Conservation (phyloP, 2,113 vertebrate genomes). For the Stictonetta naevosa region DNA sequence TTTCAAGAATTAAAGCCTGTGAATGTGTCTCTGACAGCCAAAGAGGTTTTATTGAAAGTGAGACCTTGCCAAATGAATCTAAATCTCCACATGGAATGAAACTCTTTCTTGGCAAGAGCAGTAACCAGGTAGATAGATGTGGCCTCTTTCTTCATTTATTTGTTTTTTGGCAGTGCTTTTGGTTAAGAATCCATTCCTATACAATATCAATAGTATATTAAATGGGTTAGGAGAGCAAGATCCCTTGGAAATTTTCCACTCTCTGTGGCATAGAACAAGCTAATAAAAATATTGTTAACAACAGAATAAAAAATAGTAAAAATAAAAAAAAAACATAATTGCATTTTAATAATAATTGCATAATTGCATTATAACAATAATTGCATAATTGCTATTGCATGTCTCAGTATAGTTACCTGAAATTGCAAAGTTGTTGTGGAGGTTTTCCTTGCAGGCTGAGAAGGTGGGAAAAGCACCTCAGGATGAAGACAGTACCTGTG, state of each 20-base stretch:
- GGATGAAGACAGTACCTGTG: neutral
- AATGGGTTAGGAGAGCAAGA: neutral
- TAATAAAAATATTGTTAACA: neutral
- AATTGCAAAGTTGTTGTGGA: neutral
- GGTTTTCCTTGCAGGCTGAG: neutral
- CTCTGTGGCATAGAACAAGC: neutral
- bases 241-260: neutral
- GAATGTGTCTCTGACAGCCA: neutral
- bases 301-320: neutral
- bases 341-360: neutral
- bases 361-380: neutral
- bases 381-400: neutral
- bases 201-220: neutral
- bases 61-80: neutral
- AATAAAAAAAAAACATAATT: neutral
- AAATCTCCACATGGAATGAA: neutral
- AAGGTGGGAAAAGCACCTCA: neutral
- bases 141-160: neutral
- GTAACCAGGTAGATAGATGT: neutral
- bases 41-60: neutral
- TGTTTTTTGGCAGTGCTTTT: neutral
- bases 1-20: neutral
- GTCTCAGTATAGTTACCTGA: neutral
- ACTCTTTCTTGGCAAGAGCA: neutral
- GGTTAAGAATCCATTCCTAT: neutral